Percentiles rank a stretch among this genome's conserved stretches.
Conservation (phyloP, 1,140 invertebrate species). For the Yoshiicerus persimilis region DNA sequence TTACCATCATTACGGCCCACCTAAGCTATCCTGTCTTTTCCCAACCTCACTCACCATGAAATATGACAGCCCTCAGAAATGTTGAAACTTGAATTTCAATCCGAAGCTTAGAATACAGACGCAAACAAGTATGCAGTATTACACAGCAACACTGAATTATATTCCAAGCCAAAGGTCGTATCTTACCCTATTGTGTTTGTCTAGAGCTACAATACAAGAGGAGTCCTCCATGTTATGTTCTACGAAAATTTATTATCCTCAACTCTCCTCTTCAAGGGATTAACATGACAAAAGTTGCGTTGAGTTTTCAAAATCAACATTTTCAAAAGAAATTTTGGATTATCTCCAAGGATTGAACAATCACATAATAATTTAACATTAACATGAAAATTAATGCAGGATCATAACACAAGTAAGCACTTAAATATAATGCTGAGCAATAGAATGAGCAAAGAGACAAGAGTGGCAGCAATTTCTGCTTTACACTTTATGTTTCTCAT, state of each 20-base stretch:
- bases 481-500: not conserved
- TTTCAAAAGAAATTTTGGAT: not conserved
- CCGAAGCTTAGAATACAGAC: not conserved
- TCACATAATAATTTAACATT: not conserved
- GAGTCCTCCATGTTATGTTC: not conserved
- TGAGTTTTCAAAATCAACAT: not conserved
- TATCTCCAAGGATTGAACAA: not conserved
- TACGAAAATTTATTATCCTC: not conserved
- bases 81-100: not conserved
- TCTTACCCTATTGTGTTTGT: not conserved
- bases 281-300: not conserved
- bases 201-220: not conserved
- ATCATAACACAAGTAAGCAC: not conserved
- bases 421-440: not conserved
- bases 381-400: not conserved
- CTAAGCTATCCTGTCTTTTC: not conserved
- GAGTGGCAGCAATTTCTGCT: not conserved
- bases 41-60: slow-evolving; percentile 2
- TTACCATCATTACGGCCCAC: slow-evolving; percentile 17
- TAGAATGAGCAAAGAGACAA: not conserved
- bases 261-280: not conserved
- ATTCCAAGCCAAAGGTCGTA: not conserved
- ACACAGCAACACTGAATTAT: not conserved
- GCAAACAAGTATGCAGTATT: not conserved
- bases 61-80: slow-evolving; percentile 16